Percentiles rank a stretch among this genome's conserved stretches.
phyloP scores from a whole-genome alignment of 2,113 vertebrate species.

The Tetrax tetrax region DNA sequence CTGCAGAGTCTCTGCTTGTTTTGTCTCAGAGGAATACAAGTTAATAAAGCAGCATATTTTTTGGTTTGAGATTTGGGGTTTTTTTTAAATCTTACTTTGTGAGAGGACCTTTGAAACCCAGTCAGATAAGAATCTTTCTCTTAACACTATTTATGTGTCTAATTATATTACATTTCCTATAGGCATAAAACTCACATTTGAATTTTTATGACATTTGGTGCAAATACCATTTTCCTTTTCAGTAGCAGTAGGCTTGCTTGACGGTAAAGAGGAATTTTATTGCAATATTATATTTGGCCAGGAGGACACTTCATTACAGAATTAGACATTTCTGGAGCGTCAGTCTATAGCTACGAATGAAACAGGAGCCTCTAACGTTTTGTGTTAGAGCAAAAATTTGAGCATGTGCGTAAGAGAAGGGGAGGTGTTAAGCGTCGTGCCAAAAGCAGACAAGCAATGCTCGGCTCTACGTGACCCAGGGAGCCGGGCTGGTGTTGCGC shows the following conservation, averaged over 20 bases:
- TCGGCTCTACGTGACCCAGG: neutral
- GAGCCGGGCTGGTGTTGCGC: neutral
- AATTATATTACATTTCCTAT: neutral
- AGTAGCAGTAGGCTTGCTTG: rapidly evolving
- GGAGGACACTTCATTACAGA: neutral
- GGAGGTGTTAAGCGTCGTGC: neutral
- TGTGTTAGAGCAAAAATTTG: neutral
- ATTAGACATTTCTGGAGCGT: neutral
- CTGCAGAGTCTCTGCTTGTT: neutral
- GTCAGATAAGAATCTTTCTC: neutral
- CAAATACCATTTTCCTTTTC: neutral
- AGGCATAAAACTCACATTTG: neutral
- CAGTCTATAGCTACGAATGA: neutral
- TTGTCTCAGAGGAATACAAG: neutral
- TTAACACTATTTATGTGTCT: neutral
- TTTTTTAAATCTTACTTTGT: neutral
- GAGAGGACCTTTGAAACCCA: neutral
- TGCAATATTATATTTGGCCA: neutral
- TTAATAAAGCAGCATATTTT: neutral
- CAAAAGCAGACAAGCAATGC: neutral
- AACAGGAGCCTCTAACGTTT: neutral
- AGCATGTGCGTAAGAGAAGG: neutral
- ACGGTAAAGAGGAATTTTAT: neutral
- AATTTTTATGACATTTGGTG: neutral
- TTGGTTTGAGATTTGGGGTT: too few relatives aligned